Evolutionary conservation across 2,888 invertebrate species (phyloP), one percentile per base, ranked within the genome.

Genomic region (Apamea anceps): DNA sequence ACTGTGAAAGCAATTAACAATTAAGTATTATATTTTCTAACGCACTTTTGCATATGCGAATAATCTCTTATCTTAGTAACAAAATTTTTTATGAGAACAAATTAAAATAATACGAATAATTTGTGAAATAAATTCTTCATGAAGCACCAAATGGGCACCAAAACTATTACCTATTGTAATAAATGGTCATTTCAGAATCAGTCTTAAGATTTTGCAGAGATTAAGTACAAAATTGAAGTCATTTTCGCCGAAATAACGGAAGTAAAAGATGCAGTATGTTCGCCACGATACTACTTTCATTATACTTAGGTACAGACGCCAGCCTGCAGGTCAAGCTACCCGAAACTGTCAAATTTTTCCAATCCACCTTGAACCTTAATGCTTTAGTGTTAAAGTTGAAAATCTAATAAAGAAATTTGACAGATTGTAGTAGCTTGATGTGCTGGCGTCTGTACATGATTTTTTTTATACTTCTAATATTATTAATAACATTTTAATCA

Each of bases 191-290:
- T 84, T 88, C 85, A 85, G 89, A 92, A 93, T 94, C 95, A 95
- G 95, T 94, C 95, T 94, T 93, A 88, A 77, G 90, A 86, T 89
- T 92, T 87, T 62, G 85, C 82, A 85, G 78, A 86, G 68, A 72
- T 70, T 84, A 87, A 80, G 76, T 80, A 77, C 68, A 72, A 86
- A 73, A 37, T 71, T 72, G 60, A 48, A 65, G 68, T 63, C 0
- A 75, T 62, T 75, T 85, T 71, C 21, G 37, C 25, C 18, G 60
- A 82, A 62, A 62, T 62, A 72, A 68, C 63, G 28, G 10, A 57
- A 65, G 13, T 74, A 32, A 66, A 54, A 66, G 13, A 63, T 10
- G 15, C 15, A 15, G 45, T 28, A 54, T 68, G 15, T 37, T 25
- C 10, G n/a, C 45, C 21, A 48, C 48, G 3, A 48, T n/a, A 60